Evolutionary conservation across 1,140 invertebrate species (phyloP), one percentile per base, ranked within the genome.

Genomic region (Formica selysi): DNA sequence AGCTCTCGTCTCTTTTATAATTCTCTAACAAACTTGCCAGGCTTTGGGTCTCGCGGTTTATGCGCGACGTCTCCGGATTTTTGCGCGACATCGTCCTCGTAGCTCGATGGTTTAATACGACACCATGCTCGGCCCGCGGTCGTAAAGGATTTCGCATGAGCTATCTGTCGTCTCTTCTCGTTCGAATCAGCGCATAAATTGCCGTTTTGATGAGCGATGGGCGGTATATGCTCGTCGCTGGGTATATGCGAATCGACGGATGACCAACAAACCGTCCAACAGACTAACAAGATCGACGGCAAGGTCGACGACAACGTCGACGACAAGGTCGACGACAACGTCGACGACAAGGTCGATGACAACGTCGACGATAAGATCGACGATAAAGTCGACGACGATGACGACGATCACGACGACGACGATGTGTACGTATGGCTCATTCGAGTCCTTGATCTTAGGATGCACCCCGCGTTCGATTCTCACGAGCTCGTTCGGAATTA

Each of bases 241-340:
- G 80, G 86, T 86, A 76, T 89, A 80, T 89, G 85, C 86, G 89
- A 90, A 32, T 89, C 89, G 80, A 71, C 89, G 86, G 89, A 90
- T 5, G 88, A 87, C 51, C 76, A 70, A 57, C 76, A 79, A 79
- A 79, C 26, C n/a, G 76, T 16, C 26, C 59, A 78, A 51, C 76
- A 79, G 32, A 79, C 41, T 48, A 48, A 48, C 44, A 48, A 48
- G 44, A 48, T 13, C 3, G 44, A 48, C 44, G 44, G 44, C 44
- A 48, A 48, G 44, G 44, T 48, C 44, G 41, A 44, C 57, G 38
- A 29, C 57, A 41, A 61, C 41, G 11, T 22, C 13, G 74, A 62
- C 13, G 13, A 79, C 0, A 48, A 51, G 5, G 4, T 16, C 48
- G 48, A 51, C 10, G 38, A 67, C 65, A 76, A 86, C 44, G 44